Evolutionary conservation across 2,797 vertebrate genomes (phyloP).

Genomic region (Melanotaenia boesemani): DNA sequence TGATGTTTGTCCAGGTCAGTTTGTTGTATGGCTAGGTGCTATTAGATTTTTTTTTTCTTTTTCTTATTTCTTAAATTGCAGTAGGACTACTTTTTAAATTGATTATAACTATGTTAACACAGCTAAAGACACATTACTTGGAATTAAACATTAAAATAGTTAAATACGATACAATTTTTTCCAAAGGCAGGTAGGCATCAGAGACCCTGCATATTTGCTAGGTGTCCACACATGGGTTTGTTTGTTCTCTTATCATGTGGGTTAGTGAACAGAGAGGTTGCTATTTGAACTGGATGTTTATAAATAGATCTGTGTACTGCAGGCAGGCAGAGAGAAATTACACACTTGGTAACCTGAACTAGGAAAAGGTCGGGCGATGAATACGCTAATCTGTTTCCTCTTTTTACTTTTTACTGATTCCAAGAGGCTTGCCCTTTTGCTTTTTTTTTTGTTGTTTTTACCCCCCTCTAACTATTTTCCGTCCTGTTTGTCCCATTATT

Average conservation of each 20-base stretch:
- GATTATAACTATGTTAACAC: background rate
- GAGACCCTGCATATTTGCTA: conserved; percentile 15
- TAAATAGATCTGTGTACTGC: conserved; percentile 73
- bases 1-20: background rate
- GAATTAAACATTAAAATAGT: background rate
- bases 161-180: background rate
- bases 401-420: conserved; percentile 19
- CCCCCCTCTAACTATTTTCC: background rate
- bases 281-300: conserved; percentile 74
- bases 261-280: conserved; percentile 63
- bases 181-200: conserved; percentile 4
- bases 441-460: background rate
- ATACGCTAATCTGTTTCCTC: conserved; percentile 42
- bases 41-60: background rate
- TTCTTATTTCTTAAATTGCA: background rate
- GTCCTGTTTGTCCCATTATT: background rate
- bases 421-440: background rate
- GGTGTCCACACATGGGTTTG: conserved; percentile 57
- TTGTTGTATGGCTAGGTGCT: background rate
- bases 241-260: conserved; percentile 66
- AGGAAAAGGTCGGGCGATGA: conserved; percentile 58
- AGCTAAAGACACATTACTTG: too few species aligned
- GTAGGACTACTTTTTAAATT: background rate
- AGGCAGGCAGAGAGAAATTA: conserved; percentile 51
- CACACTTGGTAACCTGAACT: conserved; percentile 49